Conservation (phyloP, 2,888 invertebrate genomes). For the Eulithis testata region DNA sequence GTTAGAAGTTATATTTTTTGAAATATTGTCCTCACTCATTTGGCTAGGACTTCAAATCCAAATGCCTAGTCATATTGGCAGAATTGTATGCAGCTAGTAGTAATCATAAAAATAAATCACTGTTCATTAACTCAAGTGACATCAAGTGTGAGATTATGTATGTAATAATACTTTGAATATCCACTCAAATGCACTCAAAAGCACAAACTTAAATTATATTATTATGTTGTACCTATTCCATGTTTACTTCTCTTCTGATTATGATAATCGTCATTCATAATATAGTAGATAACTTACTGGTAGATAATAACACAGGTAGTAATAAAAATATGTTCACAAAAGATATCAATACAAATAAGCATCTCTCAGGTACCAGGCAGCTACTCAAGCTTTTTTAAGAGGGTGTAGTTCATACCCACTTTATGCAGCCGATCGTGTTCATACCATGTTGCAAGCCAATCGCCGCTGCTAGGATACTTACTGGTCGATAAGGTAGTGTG, state of each 20-base stretch:
- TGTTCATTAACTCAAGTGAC: slow-evolving; percentile 7
- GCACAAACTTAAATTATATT: not conserved
- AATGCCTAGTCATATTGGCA: slow-evolving; percentile 3
- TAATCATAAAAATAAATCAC: not conserved
- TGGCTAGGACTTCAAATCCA: not conserved
- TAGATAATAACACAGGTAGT: no score
- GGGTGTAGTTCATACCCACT: no score
- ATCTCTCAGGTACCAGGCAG: no score
- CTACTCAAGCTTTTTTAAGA: no score
- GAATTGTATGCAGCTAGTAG: not conserved
- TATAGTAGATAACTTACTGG: no score
- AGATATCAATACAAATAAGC: no score
- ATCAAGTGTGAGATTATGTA: not conserved
- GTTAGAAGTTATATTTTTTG: slow-evolving; percentile 1
- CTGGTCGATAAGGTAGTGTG: not conserved
- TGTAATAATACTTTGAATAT: not conserved
- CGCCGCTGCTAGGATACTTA: not conserved
- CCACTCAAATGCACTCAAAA: not conserved
- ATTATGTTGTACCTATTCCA: not conserved
- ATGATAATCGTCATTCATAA: not conserved
- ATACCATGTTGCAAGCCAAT: no score
- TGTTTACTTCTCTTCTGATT: not conserved
- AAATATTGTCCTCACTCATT: not conserved
- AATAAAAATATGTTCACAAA: no score
- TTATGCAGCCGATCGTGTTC: no score